A percentile compares a stretch with the other conserved stretches of the same genome.
Evolutionary conservation across 92 coral and sea anemone species (phyloP).

Genomic region (Siderastrea radians): DNA sequence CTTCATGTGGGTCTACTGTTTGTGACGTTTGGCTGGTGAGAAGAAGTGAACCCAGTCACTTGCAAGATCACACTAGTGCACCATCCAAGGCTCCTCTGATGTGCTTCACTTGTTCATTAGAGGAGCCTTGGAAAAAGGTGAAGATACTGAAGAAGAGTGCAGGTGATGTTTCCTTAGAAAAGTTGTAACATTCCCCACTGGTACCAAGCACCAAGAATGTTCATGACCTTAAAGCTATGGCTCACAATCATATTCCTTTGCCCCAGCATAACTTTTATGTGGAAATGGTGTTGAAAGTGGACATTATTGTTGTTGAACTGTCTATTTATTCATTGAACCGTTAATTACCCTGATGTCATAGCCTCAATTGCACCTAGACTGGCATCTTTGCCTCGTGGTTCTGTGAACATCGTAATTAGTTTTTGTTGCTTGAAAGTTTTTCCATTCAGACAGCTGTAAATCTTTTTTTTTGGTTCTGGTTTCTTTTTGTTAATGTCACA

Average conservation of each 20-base stretch:
- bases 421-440: too few relatives aligned
- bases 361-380: too few relatives aligned
- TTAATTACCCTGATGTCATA: too few relatives aligned
- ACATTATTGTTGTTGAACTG: too few relatives aligned
- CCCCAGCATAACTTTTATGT: constrained; percentile 27
- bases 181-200: neutral
- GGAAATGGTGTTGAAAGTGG: too few relatives aligned
- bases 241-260: constrained; percentile 2
- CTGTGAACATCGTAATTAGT: too few relatives aligned
- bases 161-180: neutral
- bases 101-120: constrained; percentile 8
- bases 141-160: constrained; percentile 30
- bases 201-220: neutral
- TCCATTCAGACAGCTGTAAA: too few relatives aligned
- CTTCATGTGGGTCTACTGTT: neutral
- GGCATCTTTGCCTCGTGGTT: too few relatives aligned
- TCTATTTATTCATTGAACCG: too few relatives aligned
- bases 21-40: constrained; percentile 30
- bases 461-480: too few relatives aligned
- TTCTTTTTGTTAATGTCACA: too few relatives aligned
- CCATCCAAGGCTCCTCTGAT: constrained; percentile 44
- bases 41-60: constrained; percentile 20
- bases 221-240: constrained; percentile 16
- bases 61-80: constrained; percentile 3
- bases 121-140: constrained; percentile 44